A percentile compares a stretch with the other conserved stretches of the same genome.
Evolutionary conservation across 2,113 vertebrate genomes (phyloP).

Genomic region (Sprattus sprattus): DNA sequence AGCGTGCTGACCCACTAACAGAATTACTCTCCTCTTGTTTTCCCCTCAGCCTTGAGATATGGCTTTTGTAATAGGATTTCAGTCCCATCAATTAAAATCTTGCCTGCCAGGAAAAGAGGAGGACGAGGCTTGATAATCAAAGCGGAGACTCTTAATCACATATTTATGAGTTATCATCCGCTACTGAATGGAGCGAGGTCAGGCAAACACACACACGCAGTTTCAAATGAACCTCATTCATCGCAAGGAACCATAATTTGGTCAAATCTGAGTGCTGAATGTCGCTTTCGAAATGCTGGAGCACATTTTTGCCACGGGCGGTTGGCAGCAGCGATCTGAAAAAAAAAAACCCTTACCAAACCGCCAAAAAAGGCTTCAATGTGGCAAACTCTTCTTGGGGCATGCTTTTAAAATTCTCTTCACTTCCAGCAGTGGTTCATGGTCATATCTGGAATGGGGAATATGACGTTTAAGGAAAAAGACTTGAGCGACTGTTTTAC

Average conservation of each 20-base stretch:
- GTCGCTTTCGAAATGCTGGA: not conserved
- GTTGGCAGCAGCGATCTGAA: not conserved
- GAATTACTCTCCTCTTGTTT: not conserved
- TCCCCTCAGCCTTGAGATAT: not conserved
- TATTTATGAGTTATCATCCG: not conserved
- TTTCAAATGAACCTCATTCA: not conserved
- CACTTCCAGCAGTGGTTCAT: not conserved
- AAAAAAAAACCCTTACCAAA: too few species aligned
- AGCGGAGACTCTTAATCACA: not conserved
- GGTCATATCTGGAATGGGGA: not conserved
- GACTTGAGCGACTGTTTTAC: not conserved
- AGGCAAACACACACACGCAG: not conserved
- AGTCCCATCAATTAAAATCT: not conserved
- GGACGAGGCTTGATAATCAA: too few species aligned
- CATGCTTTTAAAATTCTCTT: not conserved
- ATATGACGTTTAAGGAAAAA: not conserved
- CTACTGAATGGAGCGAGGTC: not conserved
- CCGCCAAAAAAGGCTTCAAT: not conserved
- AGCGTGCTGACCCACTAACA: constrained; percentile 16
- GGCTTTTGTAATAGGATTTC: not conserved
- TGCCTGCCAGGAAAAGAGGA: not conserved
- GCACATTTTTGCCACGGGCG: not conserved
- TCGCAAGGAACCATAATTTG: not conserved
- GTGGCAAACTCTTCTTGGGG: not conserved
- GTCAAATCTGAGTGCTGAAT: not conserved